Base-by-base conservation (phyloP, 64 coral and sea anemone genomes). In the Pocillopora verrucosa region DNA sequence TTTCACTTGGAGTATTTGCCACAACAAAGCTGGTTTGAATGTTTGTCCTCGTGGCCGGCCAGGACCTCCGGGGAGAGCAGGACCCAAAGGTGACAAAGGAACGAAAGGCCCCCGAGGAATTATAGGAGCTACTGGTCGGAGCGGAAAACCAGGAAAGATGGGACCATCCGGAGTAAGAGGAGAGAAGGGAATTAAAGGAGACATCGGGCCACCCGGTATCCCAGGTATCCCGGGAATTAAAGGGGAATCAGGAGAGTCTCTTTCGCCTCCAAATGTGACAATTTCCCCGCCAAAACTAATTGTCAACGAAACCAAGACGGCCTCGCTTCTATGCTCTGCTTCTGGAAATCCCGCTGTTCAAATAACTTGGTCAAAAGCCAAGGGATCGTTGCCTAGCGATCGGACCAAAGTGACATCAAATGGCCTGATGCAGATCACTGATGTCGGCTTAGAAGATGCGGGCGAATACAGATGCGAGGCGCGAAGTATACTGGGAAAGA, bases 111-210 rank as follows among this genome's bases (percentile, higher is more conserved):
- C 72, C 0, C 67, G 2, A 74, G 86, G 86, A 57, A 16, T 76
- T 10, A 60, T 64, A 60, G 86, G 86, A 74, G 56, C 30, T 15
- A 70, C 72, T n/a, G 86, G 86, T 25, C 59, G 19, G 62, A 76
- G 70, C 61, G 86, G 86, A 36, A 74, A 74, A 24, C 69, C 61
- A 76, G 86, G 86, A 61, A 75, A 45, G 75, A 76, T 87, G 56
- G 86, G 86, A 61, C 86, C 86, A 64, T 72, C 69, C 16, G 86
- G 86, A 76, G 60, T 76, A 60, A 87, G 59, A 45, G 86, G 86
- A 60, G 70, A 74, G 36, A 76, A 60, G 20, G 86, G 86, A 63
- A 41, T 76, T 10, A 87, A 87, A 63, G 86, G 86, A 36, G 86
- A 76, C 61, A 61, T 76, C 72, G 70, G 86, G 0, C 14, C 26